These are phyloP conservation scores for Anoplolepis gracilipes DNA, from an alignment of 1,140 invertebrate species.

Conservation along the genomic window DNA sequence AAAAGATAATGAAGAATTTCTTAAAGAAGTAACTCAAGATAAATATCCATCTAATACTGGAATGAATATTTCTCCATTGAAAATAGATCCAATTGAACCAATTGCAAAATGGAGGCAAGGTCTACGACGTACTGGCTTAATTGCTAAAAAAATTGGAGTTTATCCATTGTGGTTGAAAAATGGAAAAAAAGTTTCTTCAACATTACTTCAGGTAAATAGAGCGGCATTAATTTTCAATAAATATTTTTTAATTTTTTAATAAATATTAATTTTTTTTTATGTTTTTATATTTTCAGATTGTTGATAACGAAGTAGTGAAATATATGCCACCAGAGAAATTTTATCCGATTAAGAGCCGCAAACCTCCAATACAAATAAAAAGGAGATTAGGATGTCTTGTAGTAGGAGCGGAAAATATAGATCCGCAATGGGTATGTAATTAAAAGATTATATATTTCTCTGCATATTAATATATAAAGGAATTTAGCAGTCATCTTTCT, in stretches of 20 bases:
- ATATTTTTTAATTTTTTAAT: slow-evolving; percentile 22
- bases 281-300: slow-evolving; percentile 89
- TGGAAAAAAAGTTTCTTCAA: slow-evolving; percentile 92
- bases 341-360: slow-evolving; percentile 85
- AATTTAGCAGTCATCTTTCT: slow-evolving; percentile 38
- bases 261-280: neutral
- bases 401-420: slow-evolving; percentile 95
- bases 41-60: slow-evolving; percentile 85
- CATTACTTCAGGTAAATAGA: slow-evolving; percentile 93
- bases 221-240: neutral
- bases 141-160: slow-evolving; percentile 97
- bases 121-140: slow-evolving; percentile 92
- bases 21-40: slow-evolving; percentile 92
- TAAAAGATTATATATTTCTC: neutral
- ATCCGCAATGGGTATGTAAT: slow-evolving; percentile 90
- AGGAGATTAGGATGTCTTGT: slow-evolving; percentile 90
- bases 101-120: slow-evolving; percentile 88
- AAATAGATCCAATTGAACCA: slow-evolving; percentile 87
- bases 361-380: slow-evolving; percentile 77
- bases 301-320: slow-evolving; percentile 98
- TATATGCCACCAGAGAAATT: slow-evolving; percentile 95
- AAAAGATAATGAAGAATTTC: slow-evolving; percentile 92
- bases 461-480: neutral
- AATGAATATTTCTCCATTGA: slow-evolving; percentile 83
- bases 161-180: slow-evolving; percentile 97